Conservation (phyloP, 1,140 invertebrate species). For the Elymnias hypermnestra region DNA sequence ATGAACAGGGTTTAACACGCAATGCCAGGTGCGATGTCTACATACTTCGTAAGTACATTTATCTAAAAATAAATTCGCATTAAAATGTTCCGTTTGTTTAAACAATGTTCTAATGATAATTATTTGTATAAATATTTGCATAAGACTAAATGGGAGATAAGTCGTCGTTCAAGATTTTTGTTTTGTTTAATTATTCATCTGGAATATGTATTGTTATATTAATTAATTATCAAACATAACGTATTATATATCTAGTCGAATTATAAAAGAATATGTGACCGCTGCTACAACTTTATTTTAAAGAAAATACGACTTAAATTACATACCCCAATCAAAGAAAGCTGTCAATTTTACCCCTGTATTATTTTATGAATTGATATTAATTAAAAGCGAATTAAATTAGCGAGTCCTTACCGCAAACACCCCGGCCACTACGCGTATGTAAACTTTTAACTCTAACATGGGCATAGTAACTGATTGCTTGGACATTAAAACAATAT, state of each 20-base stretch:
- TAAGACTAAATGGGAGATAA: no score
- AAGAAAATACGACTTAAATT: no score
- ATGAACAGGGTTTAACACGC: not conserved
- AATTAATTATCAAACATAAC: no score
- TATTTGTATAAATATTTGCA: slow-evolving; percentile 17
- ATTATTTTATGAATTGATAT: no score
- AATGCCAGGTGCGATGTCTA: slow-evolving; percentile 1
- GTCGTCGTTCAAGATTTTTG: slow-evolving; percentile 3
- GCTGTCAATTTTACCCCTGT: no score
- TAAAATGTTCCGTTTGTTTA: slow-evolving; percentile 7
- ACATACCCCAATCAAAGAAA: no score
- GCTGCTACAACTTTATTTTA: not conserved
- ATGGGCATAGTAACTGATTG: slow-evolving; percentile 57
- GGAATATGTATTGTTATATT: no score
- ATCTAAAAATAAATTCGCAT: slow-evolving; percentile 10
- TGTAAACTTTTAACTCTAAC: slow-evolving; percentile 54
- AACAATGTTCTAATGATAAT: slow-evolving; percentile 14
- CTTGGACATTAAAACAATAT: slow-evolving; percentile 43
- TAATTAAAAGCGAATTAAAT: no score
- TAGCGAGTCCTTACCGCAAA: slow-evolving; percentile 34
- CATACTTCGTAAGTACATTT: not conserved
- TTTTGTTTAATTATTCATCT: no score
- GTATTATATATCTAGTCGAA: not conserved
- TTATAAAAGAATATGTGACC: not conserved
- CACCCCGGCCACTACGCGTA: slow-evolving; percentile 56